Evolutionary conservation across 1,140 invertebrate species (phyloP).

Genomic region (Calycopis cecrops): DNA sequence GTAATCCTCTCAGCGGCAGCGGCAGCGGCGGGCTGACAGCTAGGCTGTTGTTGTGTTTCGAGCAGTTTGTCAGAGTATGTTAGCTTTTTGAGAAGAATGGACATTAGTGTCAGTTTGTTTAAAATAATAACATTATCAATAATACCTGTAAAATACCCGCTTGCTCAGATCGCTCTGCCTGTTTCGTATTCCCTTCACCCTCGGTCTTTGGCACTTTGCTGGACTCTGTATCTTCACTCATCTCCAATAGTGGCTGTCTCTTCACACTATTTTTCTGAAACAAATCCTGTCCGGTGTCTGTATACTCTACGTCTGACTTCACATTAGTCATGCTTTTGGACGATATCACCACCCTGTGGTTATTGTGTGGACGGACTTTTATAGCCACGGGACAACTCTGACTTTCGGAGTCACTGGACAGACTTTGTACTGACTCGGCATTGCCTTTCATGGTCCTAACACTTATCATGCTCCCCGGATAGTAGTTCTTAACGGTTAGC

Average conservation of each 20-base stretch:
- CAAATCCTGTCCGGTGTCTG: constrained; percentile 61
- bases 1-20: too few species aligned
- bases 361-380: constrained; percentile 70
- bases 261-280: constrained; percentile 50
- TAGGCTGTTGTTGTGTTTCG: too few species aligned
- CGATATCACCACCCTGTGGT: constrained; percentile 58
- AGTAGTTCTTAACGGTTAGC: constrained; percentile 77
- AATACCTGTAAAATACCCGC: constrained; percentile 62
- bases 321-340: constrained; percentile 78
- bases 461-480: constrained; percentile 77
- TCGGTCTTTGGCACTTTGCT: constrained; percentile 69
- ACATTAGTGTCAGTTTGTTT: too few species aligned
- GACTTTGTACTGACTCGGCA: constrained; percentile 77
- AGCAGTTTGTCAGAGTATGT: too few species aligned
- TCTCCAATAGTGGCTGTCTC: constrained; percentile 53
- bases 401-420: constrained; percentile 79
- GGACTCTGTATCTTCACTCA: constrained; percentile 53
- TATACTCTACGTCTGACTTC: constrained; percentile 62
- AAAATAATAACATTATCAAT: too few species aligned
- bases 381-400: constrained; percentile 71
- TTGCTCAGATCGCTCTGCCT: constrained; percentile 40
- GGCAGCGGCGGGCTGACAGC: too few species aligned
- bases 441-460: constrained; percentile 71
- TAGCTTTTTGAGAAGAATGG: too few species aligned
- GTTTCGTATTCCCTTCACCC: constrained; percentile 40